Percentiles rank a stretch among this genome's conserved stretches.
These are phyloP conservation scores for Aphrocallistes beatrix DNA, from an alignment of 37 sponge, comb jelly and placozoan species.

Conservation along the genomic window DNA sequence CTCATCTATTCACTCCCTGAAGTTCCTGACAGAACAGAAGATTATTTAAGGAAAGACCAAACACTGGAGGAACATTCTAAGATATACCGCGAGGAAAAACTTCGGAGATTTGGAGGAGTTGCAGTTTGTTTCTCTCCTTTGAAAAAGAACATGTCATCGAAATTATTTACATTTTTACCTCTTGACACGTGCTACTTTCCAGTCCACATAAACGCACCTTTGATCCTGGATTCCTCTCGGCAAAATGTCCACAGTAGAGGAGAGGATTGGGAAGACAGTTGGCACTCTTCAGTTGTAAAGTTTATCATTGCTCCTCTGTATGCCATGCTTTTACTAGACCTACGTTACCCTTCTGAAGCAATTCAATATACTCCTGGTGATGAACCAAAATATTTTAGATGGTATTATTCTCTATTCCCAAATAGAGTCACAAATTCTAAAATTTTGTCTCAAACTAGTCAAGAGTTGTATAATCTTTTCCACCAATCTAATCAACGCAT, in stretches of 20 bases:
- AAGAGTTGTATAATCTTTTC: background rate
- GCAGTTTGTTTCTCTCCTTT: background rate
- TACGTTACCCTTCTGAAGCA: background rate
- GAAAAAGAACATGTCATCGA: background rate
- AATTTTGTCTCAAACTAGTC: background rate
- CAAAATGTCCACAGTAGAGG: background rate
- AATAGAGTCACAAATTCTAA: background rate
- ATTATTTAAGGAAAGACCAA: background rate
- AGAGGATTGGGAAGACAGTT: background rate
- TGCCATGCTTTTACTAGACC: background rate
- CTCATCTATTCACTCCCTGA: background rate
- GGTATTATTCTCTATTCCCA: conserved; percentile 3
- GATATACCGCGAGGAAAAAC: background rate
- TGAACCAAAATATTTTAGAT: background rate
- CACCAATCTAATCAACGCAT: background rate
- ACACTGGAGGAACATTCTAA: background rate
- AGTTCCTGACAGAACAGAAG: background rate
- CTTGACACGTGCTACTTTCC: background rate
- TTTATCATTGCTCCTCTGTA: background rate
- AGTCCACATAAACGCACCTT: conserved; percentile 3
- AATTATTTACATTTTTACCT: background rate
- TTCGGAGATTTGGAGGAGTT: background rate
- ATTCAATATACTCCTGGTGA: background rate
- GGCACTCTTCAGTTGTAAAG: background rate
- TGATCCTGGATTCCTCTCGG: background rate